These are phyloP conservation scores for Aricia agestis DNA, from an alignment of 1,140 invertebrate genomes.

Conservation along the genomic window DNA sequence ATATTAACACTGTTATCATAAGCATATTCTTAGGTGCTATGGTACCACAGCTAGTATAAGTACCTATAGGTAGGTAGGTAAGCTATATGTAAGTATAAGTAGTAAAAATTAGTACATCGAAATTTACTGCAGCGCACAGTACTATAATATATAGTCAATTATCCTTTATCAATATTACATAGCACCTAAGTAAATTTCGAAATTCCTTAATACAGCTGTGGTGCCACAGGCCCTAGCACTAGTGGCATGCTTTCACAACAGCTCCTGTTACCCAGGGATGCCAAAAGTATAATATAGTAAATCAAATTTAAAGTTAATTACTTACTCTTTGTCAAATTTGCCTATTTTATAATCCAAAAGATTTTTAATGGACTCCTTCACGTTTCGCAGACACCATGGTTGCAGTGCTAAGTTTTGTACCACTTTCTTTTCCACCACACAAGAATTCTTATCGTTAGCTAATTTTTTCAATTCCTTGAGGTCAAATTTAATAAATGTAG, in stretches of 20 bases:
- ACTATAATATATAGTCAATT: no score
- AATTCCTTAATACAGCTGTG: no score
- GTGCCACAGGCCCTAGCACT: no score
- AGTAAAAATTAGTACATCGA: no score
- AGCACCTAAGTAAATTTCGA: no score
- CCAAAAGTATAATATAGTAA: background rate
- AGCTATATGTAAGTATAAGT: no score
- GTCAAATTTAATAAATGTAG: constrained; percentile 69
- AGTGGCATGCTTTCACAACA: no score
- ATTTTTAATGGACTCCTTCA: constrained; percentile 74
- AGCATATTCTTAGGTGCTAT: no score
- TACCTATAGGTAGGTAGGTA: no score
- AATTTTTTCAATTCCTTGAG: constrained; percentile 63
- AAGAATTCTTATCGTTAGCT: constrained; percentile 75
- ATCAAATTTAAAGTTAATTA: constrained; percentile 7
- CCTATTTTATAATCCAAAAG: constrained; percentile 75
- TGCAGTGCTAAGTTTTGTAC: constrained; percentile 77
- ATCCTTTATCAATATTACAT: no score
- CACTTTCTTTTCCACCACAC: constrained; percentile 74
- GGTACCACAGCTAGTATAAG: no score
- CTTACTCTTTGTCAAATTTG: constrained; percentile 76
- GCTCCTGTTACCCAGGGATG: background rate
- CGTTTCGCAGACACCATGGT: constrained; percentile 78
- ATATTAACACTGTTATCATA: background rate
- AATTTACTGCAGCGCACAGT: no score